Conservation (phyloP, 2,797 vertebrate genomes). For the Lophius americanus region DNA sequence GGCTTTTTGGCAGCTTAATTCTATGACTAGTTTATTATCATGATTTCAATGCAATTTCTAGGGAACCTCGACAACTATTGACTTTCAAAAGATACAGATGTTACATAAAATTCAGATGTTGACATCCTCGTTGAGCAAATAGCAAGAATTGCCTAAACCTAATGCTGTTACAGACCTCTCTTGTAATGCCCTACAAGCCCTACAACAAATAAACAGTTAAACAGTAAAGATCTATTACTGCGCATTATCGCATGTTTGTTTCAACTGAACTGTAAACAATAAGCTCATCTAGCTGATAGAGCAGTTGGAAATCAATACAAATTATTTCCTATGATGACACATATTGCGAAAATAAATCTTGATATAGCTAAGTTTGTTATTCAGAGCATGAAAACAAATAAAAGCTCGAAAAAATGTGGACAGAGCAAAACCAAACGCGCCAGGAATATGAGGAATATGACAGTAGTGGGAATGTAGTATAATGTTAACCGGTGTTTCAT, state of each 20-base stretch:
- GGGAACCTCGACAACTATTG: conserved; percentile 29
- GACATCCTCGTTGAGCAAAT: neutral
- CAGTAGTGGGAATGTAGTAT: no score
- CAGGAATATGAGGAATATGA: no score
- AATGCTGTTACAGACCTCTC: neutral
- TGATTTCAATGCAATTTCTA: conserved; percentile 21
- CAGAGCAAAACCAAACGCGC: no score
- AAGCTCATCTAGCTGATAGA: neutral
- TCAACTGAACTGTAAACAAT: conserved; percentile 7
- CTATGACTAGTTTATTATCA: conserved; percentile 48
- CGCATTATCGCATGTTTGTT: neutral
- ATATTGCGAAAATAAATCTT: neutral
- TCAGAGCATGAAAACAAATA: no score
- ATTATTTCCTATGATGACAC: conserved; percentile 11
- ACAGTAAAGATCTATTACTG: neutral
- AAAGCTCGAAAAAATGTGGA: no score
- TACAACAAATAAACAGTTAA: no score
- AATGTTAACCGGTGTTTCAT: neutral
- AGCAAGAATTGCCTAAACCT: neutral
- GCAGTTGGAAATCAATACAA: conserved; percentile 5
- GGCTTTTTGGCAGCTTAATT: conserved; percentile 29
- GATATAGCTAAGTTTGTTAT: no score
- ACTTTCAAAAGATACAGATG: conserved; percentile 3
- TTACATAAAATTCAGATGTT: conserved; percentile 1
- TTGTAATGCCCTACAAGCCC: neutral